These are phyloP conservation scores for Danio jaintianensis DNA, from an alignment of 2,797 vertebrate genomes.

Conservation along the genomic window DNA sequence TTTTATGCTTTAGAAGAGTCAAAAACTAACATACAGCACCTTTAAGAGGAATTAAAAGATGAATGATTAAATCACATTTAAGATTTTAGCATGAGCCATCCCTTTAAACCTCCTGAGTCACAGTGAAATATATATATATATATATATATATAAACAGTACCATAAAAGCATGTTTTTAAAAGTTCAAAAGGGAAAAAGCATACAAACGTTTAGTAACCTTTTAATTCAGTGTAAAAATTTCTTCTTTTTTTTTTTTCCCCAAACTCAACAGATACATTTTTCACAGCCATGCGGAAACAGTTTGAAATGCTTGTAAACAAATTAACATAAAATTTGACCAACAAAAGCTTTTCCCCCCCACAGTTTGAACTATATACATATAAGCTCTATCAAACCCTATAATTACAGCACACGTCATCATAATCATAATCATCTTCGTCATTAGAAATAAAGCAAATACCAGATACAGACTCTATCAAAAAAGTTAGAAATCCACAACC, in stretches of 20 bases:
- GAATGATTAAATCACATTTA: no score
- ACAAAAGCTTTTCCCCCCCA: slow-evolving; percentile 76
- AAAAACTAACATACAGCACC: no score
- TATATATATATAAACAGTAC: no score
- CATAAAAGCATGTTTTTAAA: not conserved
- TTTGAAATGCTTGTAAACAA: slow-evolving; percentile 90
- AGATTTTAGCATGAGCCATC: no score
- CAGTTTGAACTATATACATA: slow-evolving; percentile 92
- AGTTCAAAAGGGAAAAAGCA: not conserved
- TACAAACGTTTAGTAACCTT: slow-evolving; percentile 69
- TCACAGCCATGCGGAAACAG: slow-evolving; percentile 95
- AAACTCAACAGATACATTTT: slow-evolving; percentile 93
- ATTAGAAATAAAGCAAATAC: slow-evolving; percentile 91
- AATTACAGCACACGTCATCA: slow-evolving; percentile 91
- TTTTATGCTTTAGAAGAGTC: no score
- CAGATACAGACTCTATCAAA: slow-evolving; percentile 82
- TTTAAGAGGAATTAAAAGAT: no score
- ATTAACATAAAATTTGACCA: slow-evolving; percentile 80
- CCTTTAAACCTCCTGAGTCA: no score
- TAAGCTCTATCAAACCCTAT: slow-evolving; percentile 85
- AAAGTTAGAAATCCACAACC: slow-evolving; percentile 95
- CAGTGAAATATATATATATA: no score
- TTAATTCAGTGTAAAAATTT: slow-evolving; percentile 99
- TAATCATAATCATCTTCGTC: slow-evolving; percentile 77
- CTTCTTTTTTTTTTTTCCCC: slow-evolving; percentile 77